Evolutionary conservation across 2,113 vertebrate genomes (phyloP).

Genomic region (Erythrocercus mccallii): DNA sequence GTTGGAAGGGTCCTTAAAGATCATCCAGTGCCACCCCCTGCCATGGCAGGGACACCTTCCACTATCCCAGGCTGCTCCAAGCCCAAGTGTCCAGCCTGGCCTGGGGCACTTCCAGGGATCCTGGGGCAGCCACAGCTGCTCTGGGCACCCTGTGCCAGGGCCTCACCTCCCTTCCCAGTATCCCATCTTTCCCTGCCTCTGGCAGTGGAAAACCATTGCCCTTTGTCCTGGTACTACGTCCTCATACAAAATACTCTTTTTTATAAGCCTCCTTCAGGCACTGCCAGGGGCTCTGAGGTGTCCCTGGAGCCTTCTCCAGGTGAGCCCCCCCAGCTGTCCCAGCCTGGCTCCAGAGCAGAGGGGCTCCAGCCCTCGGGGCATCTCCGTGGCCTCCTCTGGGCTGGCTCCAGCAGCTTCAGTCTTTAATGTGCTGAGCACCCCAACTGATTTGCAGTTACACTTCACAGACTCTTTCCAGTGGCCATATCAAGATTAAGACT

Average conservation of each 20-base stretch:
- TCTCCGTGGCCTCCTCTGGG: accelerated
- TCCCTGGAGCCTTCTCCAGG: neutral
- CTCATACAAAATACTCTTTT: neutral
- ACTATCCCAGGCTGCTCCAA: accelerated
- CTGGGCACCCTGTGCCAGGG: neutral
- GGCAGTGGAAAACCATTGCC: neutral
- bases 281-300: neutral
- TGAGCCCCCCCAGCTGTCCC: neutral
- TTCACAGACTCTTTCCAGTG: neutral
- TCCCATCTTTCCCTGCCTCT: neutral
- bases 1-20: neutral
- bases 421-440: neutral
- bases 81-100: accelerated
- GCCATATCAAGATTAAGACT: neutral
- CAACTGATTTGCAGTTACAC: neutral
- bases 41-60: neutral
- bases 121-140: neutral
- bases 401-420: neutral
- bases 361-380: neutral
- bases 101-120: accelerated
- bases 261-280: neutral
- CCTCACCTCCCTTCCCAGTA: accelerated
- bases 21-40: neutral
- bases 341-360: neutral
- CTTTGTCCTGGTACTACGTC: neutral